Base-by-base conservation (phyloP, 64 coral and sea anemone genomes). In the Montipora cactus region DNA sequence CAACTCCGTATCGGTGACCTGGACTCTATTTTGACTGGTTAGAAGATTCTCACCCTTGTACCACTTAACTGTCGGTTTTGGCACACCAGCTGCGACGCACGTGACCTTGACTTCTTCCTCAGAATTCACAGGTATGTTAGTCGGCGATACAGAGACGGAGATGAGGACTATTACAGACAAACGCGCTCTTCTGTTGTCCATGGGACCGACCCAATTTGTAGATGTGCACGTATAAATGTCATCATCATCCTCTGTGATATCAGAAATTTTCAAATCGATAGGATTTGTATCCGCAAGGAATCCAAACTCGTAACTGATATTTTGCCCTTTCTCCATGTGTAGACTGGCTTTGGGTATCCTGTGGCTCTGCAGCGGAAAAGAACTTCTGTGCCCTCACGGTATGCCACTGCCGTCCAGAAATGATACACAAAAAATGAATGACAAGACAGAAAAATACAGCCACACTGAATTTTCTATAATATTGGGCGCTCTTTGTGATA, bases 321-420 rank as follows among this genome's bases (percentile, higher is more conserved):
- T 12, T n/a, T 44, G 9, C 79, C 93, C 82, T 92, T 97, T 13
- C 90, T 89, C 96, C 96, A 97, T 57, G 50, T 92, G 47, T 92
- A 75, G 5, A 51, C 19, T 7, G 96, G 96, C 8, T 8, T n/a
- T 77, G 96, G 96, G 47, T 64, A 53, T 0, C 96, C 96, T 28
- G 49, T 88, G 44, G 96, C 93, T 46, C 93, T 68, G 18, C 96
- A 97, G 69, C 89, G 89, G 15, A 97, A 74, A 14, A 51, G 49
- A 7, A 84, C 89, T 61, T 92, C 89, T 8, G 66, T 49, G 19
- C 95, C 92, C 80, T 88, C 57, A 28, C 28, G 28, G 11, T 59
- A 85, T 0, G 55, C 71, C 48, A 78, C 95, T 97, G 77, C 28
- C 20, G 62, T 73, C 69, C 20, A 70, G 85, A 13, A 47, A 44